These are phyloP conservation scores for Plestiodon gilberti DNA, from an alignment of 2,113 vertebrate genomes.

Conservation along the genomic window DNA sequence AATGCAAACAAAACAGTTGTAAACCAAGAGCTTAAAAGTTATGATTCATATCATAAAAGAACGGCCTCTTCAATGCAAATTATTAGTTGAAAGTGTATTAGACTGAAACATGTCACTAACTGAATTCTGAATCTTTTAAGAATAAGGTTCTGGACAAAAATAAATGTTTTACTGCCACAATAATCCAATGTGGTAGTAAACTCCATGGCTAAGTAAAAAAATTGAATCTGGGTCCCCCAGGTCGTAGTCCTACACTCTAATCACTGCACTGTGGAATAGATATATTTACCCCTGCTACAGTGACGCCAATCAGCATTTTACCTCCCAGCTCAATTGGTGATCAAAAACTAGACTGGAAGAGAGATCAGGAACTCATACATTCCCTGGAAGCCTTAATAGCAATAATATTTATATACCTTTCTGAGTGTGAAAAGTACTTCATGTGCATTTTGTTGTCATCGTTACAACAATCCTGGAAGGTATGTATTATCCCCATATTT, in stretches of 20 bases:
- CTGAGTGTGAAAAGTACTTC: too few relatives aligned
- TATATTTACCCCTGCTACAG: too few relatives aligned
- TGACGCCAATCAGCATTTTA: too few relatives aligned
- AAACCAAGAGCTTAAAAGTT: background rate
- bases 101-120: background rate
- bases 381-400: background rate
- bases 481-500: too few relatives aligned
- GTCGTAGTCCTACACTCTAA: too few relatives aligned
- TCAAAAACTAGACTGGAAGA: background rate
- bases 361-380: background rate
- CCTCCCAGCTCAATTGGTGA: background rate
- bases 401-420: too few relatives aligned
- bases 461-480: too few relatives aligned
- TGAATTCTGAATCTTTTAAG: background rate
- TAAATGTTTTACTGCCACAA: background rate
- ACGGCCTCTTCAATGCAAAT: background rate
- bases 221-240: too few relatives aligned
- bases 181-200: background rate
- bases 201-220: background rate
- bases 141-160: background rate
- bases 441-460: too few relatives aligned
- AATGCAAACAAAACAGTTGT: constrained; percentile 56
- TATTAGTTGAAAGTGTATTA: background rate
- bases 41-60: background rate
- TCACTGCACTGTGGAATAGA: too few relatives aligned